A percentile compares a stretch with the other conserved stretches of the same genome.
phyloP scores from a whole-genome alignment of 30 jellyfish, hydroid and myxozoan species.

The Turritopsis rubra region DNA sequence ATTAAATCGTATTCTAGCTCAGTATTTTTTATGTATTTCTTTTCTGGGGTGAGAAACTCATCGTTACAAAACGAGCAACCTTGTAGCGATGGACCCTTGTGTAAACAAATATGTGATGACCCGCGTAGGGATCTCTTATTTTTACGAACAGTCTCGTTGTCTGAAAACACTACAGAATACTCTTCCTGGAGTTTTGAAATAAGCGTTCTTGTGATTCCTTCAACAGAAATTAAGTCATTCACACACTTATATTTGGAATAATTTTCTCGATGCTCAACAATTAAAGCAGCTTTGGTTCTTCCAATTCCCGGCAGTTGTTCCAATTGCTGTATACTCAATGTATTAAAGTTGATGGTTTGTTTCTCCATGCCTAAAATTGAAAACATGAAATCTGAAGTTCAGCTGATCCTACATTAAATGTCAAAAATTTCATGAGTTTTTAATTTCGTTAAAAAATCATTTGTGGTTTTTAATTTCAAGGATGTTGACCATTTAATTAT shows the following conservation, averaged over 20 bases:
- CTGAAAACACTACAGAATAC: conserved; percentile 18
- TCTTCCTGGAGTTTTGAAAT: conserved; percentile 25
- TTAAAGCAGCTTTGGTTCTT: conserved; percentile 64
- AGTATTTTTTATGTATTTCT: conserved; percentile 15
- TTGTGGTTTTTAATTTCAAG: no score
- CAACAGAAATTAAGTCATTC: conserved; percentile 53
- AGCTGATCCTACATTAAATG: no score
- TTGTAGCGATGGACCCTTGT: not conserved
- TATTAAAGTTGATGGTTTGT: conserved; percentile 48
- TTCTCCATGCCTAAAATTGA: conserved; percentile 9
- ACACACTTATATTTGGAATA: conserved; percentile 44
- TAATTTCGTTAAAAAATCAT: no score
- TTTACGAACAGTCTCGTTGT: not conserved
- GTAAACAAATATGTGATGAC: not conserved
- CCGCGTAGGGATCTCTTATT: not conserved
- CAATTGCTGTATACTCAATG: conserved; percentile 70
- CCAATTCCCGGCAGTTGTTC: conserved; percentile 96
- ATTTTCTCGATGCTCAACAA: conserved; percentile 60
- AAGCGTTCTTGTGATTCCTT: conserved; percentile 46
- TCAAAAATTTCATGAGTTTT: no score
- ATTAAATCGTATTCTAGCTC: not conserved
- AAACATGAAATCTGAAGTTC: not conserved
- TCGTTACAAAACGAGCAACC: not conserved
- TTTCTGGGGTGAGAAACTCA: conserved; percentile 27
- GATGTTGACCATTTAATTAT: no score